A percentile compares a stretch with the other conserved stretches of the same genome.
phyloP scores from a whole-genome alignment of 1,140 invertebrate genomes.

The Chionoecetes opilio region DNA sequence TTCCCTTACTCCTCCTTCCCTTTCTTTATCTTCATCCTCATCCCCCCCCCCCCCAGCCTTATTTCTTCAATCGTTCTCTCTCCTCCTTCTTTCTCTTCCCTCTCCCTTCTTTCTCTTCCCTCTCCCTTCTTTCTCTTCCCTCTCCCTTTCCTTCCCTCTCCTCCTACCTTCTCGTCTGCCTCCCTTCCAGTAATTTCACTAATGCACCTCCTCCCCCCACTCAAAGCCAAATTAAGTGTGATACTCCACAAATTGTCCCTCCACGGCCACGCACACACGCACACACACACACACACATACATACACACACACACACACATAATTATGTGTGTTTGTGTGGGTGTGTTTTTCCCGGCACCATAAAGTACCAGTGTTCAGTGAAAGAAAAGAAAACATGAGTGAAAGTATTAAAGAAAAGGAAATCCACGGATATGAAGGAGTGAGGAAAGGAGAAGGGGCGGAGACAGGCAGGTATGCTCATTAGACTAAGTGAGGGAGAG shows the following conservation, averaged over 20 bases:
- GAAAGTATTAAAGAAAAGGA: neutral
- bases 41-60: neutral
- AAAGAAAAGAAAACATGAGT: neutral
- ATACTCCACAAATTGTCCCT: slow-evolving; percentile 41
- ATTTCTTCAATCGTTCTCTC: neutral
- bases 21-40: neutral
- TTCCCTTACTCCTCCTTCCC: neutral
- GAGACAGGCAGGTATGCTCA: slow-evolving; percentile 39
- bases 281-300: no score
- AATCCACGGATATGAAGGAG: neutral
- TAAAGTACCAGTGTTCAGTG: neutral
- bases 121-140: neutral
- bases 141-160: neutral
- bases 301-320: no score
- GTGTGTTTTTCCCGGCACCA: neutral
- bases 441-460: slow-evolving; percentile 36
- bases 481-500: slow-evolving; percentile 63
- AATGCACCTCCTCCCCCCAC: slow-evolving; percentile 9
- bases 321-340: neutral
- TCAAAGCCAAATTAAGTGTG: slow-evolving; percentile 29
- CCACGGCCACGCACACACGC: neutral
- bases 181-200: neutral
- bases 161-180: neutral
- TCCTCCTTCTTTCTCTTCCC: neutral
- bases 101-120: neutral